Conservation (phyloP, 2,113 vertebrate species). For the Meriones unguiculatus region DNA sequence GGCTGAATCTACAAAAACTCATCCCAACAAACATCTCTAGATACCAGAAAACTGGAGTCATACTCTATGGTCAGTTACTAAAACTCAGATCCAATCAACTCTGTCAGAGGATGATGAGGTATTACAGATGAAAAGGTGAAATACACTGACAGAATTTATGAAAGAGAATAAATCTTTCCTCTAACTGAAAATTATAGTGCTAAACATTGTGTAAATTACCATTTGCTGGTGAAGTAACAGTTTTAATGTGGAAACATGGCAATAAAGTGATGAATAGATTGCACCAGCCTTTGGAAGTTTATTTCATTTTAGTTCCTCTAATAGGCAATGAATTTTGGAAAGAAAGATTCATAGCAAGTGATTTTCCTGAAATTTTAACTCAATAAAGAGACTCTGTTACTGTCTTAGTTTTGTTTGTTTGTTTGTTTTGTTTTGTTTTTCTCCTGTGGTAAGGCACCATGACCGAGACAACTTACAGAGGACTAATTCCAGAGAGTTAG, state of each 20-base stretch:
- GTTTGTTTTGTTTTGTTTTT: not conserved
- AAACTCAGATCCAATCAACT: slow-evolving; percentile 41
- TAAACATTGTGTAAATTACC: slow-evolving; percentile 84
- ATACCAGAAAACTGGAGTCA: not conserved
- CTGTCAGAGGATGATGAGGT: slow-evolving; percentile 67
- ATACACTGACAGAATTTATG: slow-evolving; percentile 78
- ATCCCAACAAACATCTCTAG: not conserved
- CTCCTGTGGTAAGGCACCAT: not conserved
- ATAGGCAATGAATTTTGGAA: slow-evolving; percentile 81
- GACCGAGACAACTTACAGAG: not conserved
- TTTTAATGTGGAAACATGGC: slow-evolving; percentile 82
- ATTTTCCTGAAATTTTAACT: slow-evolving; percentile 77
- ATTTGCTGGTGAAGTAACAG: slow-evolving; percentile 78
- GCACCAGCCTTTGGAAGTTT: slow-evolving; percentile 81
- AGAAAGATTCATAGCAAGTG: slow-evolving; percentile 81
- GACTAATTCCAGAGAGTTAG: not conserved
- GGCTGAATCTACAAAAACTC: not conserved
- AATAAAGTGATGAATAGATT: slow-evolving; percentile 81
- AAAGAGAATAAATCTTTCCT: slow-evolving; percentile 83
- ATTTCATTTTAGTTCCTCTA: slow-evolving; percentile 83
- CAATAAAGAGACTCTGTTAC: slow-evolving; percentile 75
- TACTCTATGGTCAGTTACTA: not conserved
- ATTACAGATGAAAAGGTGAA: slow-evolving; percentile 84
- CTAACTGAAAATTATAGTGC: slow-evolving; percentile 82
- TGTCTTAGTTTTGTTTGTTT: not conserved